Evolutionary conservation across 1,140 invertebrate species (phyloP), one percentile per base, ranked within the genome.

Genomic region (Scaptomyza graminum): DNA sequence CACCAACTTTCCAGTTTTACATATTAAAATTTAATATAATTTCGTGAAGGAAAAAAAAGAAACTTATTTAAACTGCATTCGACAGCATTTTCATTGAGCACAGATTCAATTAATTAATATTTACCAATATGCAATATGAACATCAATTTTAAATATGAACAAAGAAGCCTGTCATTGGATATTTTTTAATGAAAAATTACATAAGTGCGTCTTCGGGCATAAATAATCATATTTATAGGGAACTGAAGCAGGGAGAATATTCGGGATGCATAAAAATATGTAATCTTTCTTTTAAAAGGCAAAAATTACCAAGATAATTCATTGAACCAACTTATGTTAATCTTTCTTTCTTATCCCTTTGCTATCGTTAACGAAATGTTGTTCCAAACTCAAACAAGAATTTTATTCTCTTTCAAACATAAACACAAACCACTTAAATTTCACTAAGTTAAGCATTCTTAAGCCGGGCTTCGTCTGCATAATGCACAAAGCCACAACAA

Each of bases 391-490:
- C n/a, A 43, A 18, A 12, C 25, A 13, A 28, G 34, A 34, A 47
- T 60, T 15, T n/a, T 0, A 34, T 8, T 34, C 7, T 11, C 31
- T 34, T 51, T 25, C 28, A 68, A 61, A 57, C 60, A 47, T 18
- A 59, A 71, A 60, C 60, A 47, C 28, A 59, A 75, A 60, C 39
- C 73, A 80, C 72, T 84, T 59, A 52, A 75, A 70, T 80, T 74
- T 59, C 73, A 76, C 79, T 84, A 81, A 84, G 68, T 85, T 76
- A 70, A 49, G 63, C 63, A 51, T 68, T 51, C 44, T 28, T 49
- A 39, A 64, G 46, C 39, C 37, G 39, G 43, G 47, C 55, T 25
- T 50, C 16, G 55, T 65, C 54, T 57, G 57, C 46, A 60, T 9
- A 28, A 67, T 65, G 55, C 61, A 70, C 49, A 82, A 77, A 70